phyloP scores from a whole-genome alignment of 2,888 invertebrate genomes.

The Heliconius charithonia region DNA sequence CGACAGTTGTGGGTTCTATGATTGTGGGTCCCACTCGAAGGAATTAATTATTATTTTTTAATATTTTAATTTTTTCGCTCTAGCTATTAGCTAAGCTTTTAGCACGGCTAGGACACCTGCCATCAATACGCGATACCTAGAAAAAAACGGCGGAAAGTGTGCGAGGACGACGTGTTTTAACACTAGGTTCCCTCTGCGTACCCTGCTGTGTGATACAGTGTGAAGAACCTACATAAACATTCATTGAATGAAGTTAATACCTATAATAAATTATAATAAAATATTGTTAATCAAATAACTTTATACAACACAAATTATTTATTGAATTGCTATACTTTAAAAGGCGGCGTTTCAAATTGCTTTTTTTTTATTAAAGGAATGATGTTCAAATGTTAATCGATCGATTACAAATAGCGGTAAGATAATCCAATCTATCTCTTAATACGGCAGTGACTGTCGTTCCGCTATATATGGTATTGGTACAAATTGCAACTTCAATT shows the following conservation, averaged over 20 bases:
- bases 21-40: too few relatives aligned
- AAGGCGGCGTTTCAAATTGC: slow-evolving; percentile 8
- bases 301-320: neutral
- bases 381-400: slow-evolving; percentile 17
- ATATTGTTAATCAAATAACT: neutral
- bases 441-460: slow-evolving; percentile 15
- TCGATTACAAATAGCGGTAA: slow-evolving; percentile 15
- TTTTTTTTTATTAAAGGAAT: neutral
- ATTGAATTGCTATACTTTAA: slow-evolving; percentile 3
- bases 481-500: slow-evolving; percentile 33
- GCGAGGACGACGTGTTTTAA: too few relatives aligned
- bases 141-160: too few relatives aligned
- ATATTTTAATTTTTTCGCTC: too few relatives aligned
- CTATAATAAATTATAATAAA: neutral
- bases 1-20: too few relatives aligned
- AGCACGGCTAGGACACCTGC: too few relatives aligned
- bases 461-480: slow-evolving; percentile 16
- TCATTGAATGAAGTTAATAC: neutral
- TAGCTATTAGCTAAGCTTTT: too few relatives aligned
- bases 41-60: too few relatives aligned
- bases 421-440: slow-evolving; percentile 4
- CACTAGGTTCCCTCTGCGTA: too few relatives aligned
- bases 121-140: too few relatives aligned
- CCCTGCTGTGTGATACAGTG: too few relatives aligned
- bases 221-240: too few relatives aligned